A percentile compares a stretch with the other conserved stretches of the same genome.
phyloP scores from a whole-genome alignment of 2,113 vertebrate species.

The Martes martes region DNA sequence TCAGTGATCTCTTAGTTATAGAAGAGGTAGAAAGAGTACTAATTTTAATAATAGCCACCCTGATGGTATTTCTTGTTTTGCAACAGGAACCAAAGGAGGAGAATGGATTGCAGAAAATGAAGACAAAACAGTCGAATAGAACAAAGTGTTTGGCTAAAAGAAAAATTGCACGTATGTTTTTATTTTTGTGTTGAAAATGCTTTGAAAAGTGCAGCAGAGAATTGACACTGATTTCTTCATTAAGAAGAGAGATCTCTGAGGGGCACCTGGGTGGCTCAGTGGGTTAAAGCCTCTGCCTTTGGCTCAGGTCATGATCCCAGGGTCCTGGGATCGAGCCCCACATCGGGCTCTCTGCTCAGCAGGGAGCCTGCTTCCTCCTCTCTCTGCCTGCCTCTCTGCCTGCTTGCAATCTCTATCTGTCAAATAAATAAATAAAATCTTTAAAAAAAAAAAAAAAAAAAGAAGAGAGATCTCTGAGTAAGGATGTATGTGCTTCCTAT shows the following conservation, averaged over 20 bases:
- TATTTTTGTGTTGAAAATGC: neutral
- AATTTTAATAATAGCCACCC: conserved; percentile 21
- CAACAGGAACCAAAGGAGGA: conserved; percentile 83
- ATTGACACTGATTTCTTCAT: conserved; percentile 12
- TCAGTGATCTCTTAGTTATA: conserved; percentile 40
- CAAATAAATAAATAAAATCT: no score
- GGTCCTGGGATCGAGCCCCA: no score
- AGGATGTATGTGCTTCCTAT: neutral
- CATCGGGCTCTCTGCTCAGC: no score
- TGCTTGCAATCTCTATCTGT: no score
- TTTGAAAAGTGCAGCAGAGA: conserved; percentile 23
- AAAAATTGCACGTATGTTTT: conserved; percentile 87
- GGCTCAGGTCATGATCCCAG: no score
- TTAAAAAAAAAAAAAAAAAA: no score
- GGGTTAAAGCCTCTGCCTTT: no score
- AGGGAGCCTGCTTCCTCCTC: no score
- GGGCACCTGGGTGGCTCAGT: no score
- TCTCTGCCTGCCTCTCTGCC: no score
- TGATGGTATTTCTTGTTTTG: conserved; percentile 77
- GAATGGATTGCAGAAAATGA: conserved; percentile 79
- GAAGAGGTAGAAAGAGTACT: neutral
- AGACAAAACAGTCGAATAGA: conserved; percentile 80
- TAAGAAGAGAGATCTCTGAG: conserved; percentile 30
- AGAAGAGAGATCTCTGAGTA: conserved; percentile 26
- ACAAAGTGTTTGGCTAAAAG: conserved; percentile 81